Evolutionary conservation across 2,797 vertebrate species (phyloP).

Genomic region (Sibirionetta formosa): DNA sequence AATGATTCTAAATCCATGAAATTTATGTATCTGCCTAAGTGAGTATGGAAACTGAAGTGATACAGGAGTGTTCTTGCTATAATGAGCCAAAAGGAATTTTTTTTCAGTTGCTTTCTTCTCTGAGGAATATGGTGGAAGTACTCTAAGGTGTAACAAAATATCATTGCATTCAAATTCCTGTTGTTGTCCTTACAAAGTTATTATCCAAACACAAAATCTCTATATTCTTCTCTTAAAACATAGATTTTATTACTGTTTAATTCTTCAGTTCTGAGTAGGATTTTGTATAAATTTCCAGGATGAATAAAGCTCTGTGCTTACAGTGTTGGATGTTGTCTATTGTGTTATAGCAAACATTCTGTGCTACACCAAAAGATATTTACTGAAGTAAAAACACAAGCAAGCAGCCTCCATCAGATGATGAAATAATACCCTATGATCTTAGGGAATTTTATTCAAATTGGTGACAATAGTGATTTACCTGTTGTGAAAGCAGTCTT

Average conservation of each 20-base stretch:
- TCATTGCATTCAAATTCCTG: neutral
- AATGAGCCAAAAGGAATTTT: neutral
- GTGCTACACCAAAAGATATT: neutral
- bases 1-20: neutral
- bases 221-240: constrained; percentile 27
- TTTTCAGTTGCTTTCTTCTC: neutral
- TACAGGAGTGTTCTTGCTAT: neutral
- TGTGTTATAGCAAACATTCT: constrained; percentile 15
- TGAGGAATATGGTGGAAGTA: neutral
- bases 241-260: constrained; percentile 2
- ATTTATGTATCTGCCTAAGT: neutral
- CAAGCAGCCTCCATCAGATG: neutral
- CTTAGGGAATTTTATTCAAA: neutral
- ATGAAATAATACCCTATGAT: neutral
- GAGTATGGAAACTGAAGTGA: neutral
- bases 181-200: neutral
- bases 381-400: constrained; percentile 23
- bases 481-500: constrained; percentile 34
- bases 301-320: constrained; percentile 43
- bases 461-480: neutral
- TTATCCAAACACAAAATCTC: constrained; percentile 32
- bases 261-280: constrained; percentile 35
- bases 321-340: constrained; percentile 16
- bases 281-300: constrained; percentile 48
- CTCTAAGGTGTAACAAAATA: constrained; percentile 7